phyloP scores from a whole-genome alignment of 2,888 invertebrate genomes.

The Hirudinaria manillensis region DNA sequence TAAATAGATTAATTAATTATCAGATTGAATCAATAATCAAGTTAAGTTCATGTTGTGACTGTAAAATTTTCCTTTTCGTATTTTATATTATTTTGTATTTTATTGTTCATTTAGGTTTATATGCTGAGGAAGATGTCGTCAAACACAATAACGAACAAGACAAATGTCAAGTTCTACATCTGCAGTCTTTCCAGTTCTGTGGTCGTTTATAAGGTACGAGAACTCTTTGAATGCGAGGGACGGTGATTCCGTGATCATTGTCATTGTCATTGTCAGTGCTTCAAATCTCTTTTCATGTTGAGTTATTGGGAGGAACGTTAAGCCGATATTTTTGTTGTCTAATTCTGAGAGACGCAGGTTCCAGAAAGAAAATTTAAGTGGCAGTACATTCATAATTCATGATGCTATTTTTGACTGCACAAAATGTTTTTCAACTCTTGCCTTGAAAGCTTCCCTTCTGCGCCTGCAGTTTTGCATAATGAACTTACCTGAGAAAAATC shows the following conservation, averaged over 20 bases:
- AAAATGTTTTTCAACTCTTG: conserved; percentile 4
- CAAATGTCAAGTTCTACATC: conserved; percentile 81
- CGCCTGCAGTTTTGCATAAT: conserved; percentile 4
- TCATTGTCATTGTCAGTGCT: no score
- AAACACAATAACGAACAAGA: conserved; percentile 67
- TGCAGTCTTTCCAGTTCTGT: conserved; percentile 85
- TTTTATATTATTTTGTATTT: neutral
- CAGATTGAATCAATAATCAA: no score
- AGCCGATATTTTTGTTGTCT: no score
- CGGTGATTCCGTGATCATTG: no score
- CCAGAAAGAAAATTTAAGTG: no score
- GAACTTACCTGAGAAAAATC: conserved; percentile 16
- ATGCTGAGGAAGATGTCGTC: conserved; percentile 85
- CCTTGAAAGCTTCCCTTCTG: neutral
- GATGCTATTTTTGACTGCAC: no score
- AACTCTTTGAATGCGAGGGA: neutral
- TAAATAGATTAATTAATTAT: no score
- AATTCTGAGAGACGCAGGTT: no score
- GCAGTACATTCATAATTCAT: no score
- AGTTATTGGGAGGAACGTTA: no score
- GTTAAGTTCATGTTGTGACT: neutral
- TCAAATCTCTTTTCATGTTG: no score
- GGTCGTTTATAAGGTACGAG: conserved; percentile 77
- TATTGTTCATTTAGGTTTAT: conserved; percentile 65
- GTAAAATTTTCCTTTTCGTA: neutral